Base-by-base conservation (phyloP, 1,140 invertebrate genomes). In the Macrotrachela quadricornifera region DNA sequence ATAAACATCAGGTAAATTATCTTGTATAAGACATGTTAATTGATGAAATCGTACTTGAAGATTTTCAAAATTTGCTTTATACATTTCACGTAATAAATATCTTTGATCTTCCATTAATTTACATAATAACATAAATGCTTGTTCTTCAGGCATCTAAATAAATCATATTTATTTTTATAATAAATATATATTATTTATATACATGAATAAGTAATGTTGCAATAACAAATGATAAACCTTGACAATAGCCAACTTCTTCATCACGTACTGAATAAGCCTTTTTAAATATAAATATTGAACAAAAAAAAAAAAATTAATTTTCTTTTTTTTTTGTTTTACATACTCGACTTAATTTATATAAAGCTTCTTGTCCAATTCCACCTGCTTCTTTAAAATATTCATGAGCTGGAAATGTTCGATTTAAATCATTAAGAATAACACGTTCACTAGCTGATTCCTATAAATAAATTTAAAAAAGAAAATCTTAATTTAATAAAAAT, bases 381-480 rank as follows among this genome's bases (percentile, higher is more conserved):
- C 65, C 64, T 30, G 60, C 59, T 43, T 67, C 63, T 70, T 86
- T 86, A 71, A 97, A 97, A 71, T 83, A 92, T 63, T 94, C 86
- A 71, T 99, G 88, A 39, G 88, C 92, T 18, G 94, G 91, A 74
- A 96, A 97, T 46, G 92, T 99, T 61, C 92, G 76, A 61, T 92
- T 86, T 56, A 97, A 94, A 67, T 97, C 92, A 56, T 91, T 73
- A 59, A 83, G 77, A 62, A 97, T 96, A 42, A 91, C 84, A 59
- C 82, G 78, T 66, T 96, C 90, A 66, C 80, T 85, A 36, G 77
- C 76, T 57, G 82, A 84, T 52, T 87, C 21, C 21, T 30, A 30
- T n/a, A n/a, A n/a, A n/a, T n/a, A n/a, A n/a, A n/a, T n/a, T n/a
- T n/a, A 30, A 8, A 30, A 30, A 30, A 30, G 21, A 30, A 30